A percentile compares a stretch with the other conserved stretches of the same genome.
phyloP scores from a whole-genome alignment of 2,113 vertebrate species.

The Oreochromis niloticus region DNA sequence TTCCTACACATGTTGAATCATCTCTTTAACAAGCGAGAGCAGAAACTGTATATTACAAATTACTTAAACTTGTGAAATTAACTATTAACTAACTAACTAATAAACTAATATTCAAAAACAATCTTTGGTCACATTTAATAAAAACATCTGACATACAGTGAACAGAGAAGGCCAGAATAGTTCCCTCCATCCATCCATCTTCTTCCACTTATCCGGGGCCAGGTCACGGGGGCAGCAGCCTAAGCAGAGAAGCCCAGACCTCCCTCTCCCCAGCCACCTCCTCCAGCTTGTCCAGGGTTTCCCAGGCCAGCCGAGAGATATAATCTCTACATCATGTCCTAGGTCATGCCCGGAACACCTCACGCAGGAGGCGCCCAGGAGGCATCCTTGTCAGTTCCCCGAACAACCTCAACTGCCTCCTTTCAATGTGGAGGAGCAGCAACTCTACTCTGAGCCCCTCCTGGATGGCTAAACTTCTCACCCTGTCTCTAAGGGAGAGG shows the following conservation, averaged over 20 bases:
- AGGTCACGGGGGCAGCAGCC: too few relatives aligned
- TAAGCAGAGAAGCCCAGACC: too few relatives aligned
- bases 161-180: too few relatives aligned
- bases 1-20: neutral
- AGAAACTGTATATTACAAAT: neutral
- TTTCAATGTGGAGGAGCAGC: neutral
- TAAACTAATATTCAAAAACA: neutral
- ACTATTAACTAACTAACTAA: neutral
- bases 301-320: neutral
- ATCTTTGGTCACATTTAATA: neutral
- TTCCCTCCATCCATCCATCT: too few relatives aligned
- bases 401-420: neutral
- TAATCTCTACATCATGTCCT: neutral
- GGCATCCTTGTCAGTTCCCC: accelerated
- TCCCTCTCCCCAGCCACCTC: too few relatives aligned
- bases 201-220: too few relatives aligned
- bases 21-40: neutral
- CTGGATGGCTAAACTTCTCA: neutral
- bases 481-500: accelerated
- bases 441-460: neutral
- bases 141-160: too few relatives aligned
- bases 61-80: neutral
- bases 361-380: neutral
- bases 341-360: neutral
- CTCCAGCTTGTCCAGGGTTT: neutral